phyloP scores from a whole-genome alignment of 2,888 invertebrate genomes.

The Labia minor region DNA sequence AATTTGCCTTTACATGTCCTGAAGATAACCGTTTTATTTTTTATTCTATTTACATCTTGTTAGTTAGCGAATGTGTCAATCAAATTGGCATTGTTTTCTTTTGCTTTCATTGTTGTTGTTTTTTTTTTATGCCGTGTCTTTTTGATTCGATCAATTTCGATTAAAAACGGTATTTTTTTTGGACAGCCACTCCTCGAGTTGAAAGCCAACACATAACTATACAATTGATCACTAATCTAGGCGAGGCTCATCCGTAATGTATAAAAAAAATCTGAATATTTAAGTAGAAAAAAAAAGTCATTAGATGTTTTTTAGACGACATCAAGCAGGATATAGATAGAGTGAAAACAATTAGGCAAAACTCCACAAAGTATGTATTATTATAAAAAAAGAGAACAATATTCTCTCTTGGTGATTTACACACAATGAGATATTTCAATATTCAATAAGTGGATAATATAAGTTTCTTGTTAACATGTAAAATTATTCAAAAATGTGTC shows the following conservation, averaged over 20 bases:
- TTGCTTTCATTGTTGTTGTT: no score
- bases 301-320: neutral
- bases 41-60: neutral
- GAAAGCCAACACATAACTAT: neutral
- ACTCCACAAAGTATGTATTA: neutral
- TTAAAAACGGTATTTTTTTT: neutral
- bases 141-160: neutral
- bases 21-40: neutral
- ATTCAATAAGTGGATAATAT: neutral
- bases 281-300: constrained; percentile 13
- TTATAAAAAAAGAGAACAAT: constrained; percentile 4
- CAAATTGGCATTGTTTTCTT: neutral
- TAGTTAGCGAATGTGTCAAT: neutral
- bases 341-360: constrained; percentile 4
- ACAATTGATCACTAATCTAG: constrained; percentile 7
- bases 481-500: neutral
- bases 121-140: no score
- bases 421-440: constrained; percentile 2
- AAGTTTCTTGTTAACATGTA: constrained; percentile 13
- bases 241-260: constrained; percentile 1
- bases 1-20: no score
- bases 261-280: constrained; percentile 4
- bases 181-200: neutral
- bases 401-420: neutral
- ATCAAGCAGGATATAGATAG: neutral